Conservation (phyloP, 2,797 vertebrate species). For the Hemitrygon akajei region DNA sequence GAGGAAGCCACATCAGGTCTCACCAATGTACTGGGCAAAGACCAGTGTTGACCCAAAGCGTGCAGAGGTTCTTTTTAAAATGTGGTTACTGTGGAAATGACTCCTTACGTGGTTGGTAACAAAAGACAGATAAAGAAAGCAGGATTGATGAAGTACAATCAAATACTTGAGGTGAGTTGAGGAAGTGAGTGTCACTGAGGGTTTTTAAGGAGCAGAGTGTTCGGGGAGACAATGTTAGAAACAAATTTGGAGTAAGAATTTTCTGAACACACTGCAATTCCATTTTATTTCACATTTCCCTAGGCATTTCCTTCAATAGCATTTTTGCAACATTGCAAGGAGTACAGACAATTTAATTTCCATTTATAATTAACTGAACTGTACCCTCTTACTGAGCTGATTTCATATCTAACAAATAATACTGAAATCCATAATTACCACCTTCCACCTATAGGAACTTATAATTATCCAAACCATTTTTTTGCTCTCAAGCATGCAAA, state of each 20-base stretch:
- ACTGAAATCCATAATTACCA: conserved; percentile 15
- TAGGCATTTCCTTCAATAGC: not conserved
- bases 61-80: no score
- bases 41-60: no score
- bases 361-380: conserved; percentile 16
- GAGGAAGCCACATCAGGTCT: no score
- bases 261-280: not conserved
- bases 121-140: not conserved
- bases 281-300: not conserved
- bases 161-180: not conserved
- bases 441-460: not conserved
- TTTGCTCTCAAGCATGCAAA: not conserved
- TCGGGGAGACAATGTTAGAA: not conserved
- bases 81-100: not conserved
- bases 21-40: no score
- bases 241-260: not conserved
- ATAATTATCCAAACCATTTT: conserved; percentile 21
- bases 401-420: conserved; percentile 11
- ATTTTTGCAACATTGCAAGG: not conserved
- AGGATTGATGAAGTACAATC: not conserved
- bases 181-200: not conserved
- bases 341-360: not conserved
- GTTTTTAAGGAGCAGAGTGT: not conserved
- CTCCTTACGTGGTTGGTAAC: not conserved
- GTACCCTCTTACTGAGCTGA: not conserved